Conservation (phyloP, 2,113 vertebrate species). For the Hylia prasina region DNA sequence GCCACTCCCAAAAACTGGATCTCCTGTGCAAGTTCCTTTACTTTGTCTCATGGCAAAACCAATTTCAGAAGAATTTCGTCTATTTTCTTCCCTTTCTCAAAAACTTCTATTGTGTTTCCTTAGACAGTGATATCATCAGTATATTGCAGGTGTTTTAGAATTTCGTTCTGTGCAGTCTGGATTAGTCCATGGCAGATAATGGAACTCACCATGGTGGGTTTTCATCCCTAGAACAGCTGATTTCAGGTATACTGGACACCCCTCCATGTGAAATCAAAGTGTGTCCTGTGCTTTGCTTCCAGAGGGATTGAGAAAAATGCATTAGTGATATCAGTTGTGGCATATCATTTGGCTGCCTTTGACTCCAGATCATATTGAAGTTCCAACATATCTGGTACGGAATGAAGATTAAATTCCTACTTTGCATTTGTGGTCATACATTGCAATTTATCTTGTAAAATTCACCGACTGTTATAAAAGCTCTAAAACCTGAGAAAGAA, state of each 20-base stretch:
- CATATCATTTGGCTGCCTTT: not conserved
- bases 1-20: not conserved
- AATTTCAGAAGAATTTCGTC: not conserved
- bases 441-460: not conserved
- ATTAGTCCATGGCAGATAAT: not conserved
- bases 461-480: not conserved
- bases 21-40: not conserved
- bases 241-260: not conserved
- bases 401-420: not conserved
- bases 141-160: not conserved
- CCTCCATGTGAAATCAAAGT: not conserved
- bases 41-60: not conserved
- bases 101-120: not conserved
- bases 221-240: not conserved
- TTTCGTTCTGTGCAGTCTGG: fast-evolving
- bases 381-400: not conserved
- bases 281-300: not conserved
- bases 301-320: not conserved
- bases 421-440: not conserved
- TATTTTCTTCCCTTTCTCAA: not conserved
- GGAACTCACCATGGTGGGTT: not conserved
- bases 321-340: not conserved
- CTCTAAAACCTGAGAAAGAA: not conserved
- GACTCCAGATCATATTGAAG: not conserved
- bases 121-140: not conserved